Conservation (phyloP, 1,140 invertebrate species). For the Drosophila malerkotliana region DNA sequence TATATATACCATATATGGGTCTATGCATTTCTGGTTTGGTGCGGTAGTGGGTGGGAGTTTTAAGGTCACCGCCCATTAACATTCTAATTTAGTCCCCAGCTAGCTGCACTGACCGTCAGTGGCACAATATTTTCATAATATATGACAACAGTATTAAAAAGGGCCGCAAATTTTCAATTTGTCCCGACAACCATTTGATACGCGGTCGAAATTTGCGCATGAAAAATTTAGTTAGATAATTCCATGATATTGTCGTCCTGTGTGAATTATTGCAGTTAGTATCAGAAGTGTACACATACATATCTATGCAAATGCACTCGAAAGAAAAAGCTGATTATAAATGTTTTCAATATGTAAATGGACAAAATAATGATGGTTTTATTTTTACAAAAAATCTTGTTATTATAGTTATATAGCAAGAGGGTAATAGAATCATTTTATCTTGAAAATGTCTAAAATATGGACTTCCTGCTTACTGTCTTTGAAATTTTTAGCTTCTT, state of each 20-base stretch:
- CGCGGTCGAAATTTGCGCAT: conserved; percentile 36
- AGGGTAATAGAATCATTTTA: too few relatives aligned
- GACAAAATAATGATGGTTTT: not conserved
- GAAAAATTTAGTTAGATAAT: conserved; percentile 55
- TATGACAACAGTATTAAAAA: conserved; percentile 43
- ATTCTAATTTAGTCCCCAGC: conserved; percentile 38
- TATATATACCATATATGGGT: conserved; percentile 12
- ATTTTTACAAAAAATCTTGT: not conserved
- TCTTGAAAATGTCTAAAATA: too few relatives aligned
- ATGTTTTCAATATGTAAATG: not conserved
- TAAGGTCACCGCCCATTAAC: conserved; percentile 46
- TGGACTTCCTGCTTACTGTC: too few relatives aligned
- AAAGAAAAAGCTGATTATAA: conserved; percentile 1
- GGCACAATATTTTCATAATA: conserved; percentile 43
- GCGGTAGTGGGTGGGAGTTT: not conserved
- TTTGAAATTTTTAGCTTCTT: too few relatives aligned
- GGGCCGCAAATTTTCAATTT: conserved; percentile 46
- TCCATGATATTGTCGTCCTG: conserved; percentile 27
- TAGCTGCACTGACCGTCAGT: conserved; percentile 2
- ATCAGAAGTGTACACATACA: not conserved
- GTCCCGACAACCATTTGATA: conserved; percentile 31
- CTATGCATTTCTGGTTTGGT: too few relatives aligned
- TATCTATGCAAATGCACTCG: conserved; percentile 17
- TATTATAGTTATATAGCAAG: not conserved
- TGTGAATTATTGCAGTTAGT: conserved; percentile 32